These are phyloP conservation scores for Dermolepida albohirtum DNA, from an alignment of 2,888 invertebrate species.

Conservation along the genomic window DNA sequence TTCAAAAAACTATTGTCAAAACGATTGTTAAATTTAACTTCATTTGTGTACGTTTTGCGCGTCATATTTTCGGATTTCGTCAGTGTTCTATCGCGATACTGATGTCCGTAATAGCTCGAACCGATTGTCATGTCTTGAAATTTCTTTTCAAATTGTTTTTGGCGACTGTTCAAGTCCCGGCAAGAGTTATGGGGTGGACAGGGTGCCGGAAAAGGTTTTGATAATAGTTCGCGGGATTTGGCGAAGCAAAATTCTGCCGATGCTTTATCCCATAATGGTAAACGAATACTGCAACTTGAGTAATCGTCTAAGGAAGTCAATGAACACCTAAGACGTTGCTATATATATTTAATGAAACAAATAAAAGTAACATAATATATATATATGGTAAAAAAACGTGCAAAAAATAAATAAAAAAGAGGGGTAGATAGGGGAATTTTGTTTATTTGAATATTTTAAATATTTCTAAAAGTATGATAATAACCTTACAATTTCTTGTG, in stretches of 20 bases:
- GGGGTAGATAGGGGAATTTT: not conserved
- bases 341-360: constrained; percentile 36
- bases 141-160: constrained; percentile 40
- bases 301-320: constrained; percentile 68
- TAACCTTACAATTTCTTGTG: not conserved
- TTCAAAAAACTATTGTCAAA: constrained; percentile 51
- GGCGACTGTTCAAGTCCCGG: constrained; percentile 56
- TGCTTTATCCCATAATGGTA: constrained; percentile 80
- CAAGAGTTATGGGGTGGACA: constrained; percentile 60
- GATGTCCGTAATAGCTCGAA: constrained; percentile 21
- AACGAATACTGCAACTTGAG: constrained; percentile 64
- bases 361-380: constrained; percentile 1
- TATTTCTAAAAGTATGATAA: constrained; percentile 1
- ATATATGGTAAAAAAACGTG: not conserved
- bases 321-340: constrained; percentile 67
- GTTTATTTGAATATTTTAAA: not conserved
- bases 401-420: constrained; percentile 10
- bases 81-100: constrained; percentile 60
- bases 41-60: constrained; percentile 61
- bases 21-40: constrained; percentile 53
- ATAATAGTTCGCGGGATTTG: constrained; percentile 76
- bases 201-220: constrained; percentile 67
- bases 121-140: constrained; percentile 42
- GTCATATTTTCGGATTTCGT: constrained; percentile 65
- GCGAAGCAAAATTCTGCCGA: constrained; percentile 80